Evolutionary conservation across 2,888 invertebrate species (phyloP), one percentile per base, ranked within the genome.

Genomic region (Drosophila picticornis): DNA sequence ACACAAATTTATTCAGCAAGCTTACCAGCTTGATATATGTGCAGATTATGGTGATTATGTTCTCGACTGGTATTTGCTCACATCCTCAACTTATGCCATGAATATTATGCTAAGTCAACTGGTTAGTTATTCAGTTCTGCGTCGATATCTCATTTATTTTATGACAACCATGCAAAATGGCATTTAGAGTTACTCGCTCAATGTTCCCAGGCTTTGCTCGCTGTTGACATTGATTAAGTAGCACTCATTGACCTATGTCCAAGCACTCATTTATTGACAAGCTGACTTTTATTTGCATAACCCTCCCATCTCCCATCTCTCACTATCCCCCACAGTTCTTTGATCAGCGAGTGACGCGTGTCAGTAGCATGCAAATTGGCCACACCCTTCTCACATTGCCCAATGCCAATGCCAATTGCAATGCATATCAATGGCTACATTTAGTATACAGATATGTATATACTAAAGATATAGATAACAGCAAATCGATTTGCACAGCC

Each of bases 181-280:
- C 57, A 60, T 60, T 67, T 61, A 61, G 63, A 57, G 60, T 43
- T 58, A 22, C 29, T 25, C 25, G 43, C 16, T 22, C 9, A 2
- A 22, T 31, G 43, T 74, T 84, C 82, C 72, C 84, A 84, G 80
- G 71, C 79, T 46, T 16, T 69, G n/a, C n/a, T 27, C 22, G 56
- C 56, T 52, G 60, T 10, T 75, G 84, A 70, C 84, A 71, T 80
- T 86, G 84, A 84, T 86, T 88, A 88, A 86, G 86, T 84, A 66
- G 75, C 80, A 69, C 61, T 80, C 88, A 80, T 88, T 88, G 85
- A 86, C 85, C 85, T 86, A 62, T 86, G 88, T 86, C 85, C 88
- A 86, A 86, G 85, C 85, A 82, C 72, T 16, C 46, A 75, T 80
- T 70, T 68, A 88, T 75, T 80, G 86, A 75, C 83, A 61, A 34